phyloP scores from a whole-genome alignment of 2,888 invertebrate genomes.

The Ochropleura leucogaster region DNA sequence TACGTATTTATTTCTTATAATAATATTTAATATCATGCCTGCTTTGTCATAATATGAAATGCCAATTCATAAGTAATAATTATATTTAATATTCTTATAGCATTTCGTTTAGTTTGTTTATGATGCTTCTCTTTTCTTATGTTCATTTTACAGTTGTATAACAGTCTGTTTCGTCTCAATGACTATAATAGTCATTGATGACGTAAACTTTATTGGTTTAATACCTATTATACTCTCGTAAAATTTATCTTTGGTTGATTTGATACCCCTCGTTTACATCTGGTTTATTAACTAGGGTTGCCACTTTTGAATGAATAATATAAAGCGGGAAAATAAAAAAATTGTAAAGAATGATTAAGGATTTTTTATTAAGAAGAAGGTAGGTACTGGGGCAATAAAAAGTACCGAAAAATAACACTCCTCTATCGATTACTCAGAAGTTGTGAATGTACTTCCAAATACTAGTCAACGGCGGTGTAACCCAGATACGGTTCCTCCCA shows the following conservation, averaged over 20 bases:
- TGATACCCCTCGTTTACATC: slow-evolving; percentile 32
- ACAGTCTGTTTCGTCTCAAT: slow-evolving; percentile 40
- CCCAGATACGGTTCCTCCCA: not conserved
- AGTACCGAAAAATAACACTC: not conserved
- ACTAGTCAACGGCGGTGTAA: not conserved
- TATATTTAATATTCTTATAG: slow-evolving; percentile 6
- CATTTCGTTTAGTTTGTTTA: slow-evolving; percentile 18
- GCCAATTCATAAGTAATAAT: not conserved
- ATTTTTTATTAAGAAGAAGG: not conserved
- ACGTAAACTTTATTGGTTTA: slow-evolving; percentile 38
- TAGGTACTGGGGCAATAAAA: not conserved
- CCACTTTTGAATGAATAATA: slow-evolving; percentile 5
- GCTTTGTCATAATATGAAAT: slow-evolving; percentile 2
- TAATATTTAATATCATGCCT: slow-evolving; percentile 2
- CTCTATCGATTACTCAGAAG: not conserved
- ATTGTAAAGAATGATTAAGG: slow-evolving; percentile 1
- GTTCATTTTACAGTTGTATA: slow-evolving; percentile 36
- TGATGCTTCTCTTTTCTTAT: slow-evolving; percentile 14
- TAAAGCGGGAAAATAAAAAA: not conserved
- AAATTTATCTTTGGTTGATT: slow-evolving; percentile 46
- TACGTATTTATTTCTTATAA: not conserved
- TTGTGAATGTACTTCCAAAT: slow-evolving; percentile 1
- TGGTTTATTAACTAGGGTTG: slow-evolving; percentile 40
- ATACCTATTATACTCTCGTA: slow-evolving; percentile 30
- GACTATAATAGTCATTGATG: slow-evolving; percentile 31